Percentiles rank a stretch among this genome's conserved stretches.
These are phyloP conservation scores for Gadus macrocephalus DNA, from an alignment of 2,113 vertebrate species.

Conservation along the genomic window DNA sequence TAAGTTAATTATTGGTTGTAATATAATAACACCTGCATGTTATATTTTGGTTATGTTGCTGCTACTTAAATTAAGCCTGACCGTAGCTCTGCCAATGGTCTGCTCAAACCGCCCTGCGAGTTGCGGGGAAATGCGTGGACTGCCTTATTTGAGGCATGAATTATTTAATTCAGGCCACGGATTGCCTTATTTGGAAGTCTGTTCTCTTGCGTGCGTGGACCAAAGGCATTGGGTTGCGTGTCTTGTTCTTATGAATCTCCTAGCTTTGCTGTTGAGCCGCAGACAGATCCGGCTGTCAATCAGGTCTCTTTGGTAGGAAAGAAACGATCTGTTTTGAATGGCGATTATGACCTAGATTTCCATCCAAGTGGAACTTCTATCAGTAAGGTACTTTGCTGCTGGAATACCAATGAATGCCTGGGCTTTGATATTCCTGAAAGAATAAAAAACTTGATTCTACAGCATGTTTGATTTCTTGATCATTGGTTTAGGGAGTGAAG, in stretches of 20 bases:
- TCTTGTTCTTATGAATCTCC: slow-evolving; percentile 2
- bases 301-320: background rate
- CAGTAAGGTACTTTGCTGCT: background rate
- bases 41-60: no score
- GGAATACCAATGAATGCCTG: background rate
- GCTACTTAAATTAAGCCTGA: no score
- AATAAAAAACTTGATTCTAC: background rate
- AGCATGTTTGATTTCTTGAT: slow-evolving; percentile 1
- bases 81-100: no score
- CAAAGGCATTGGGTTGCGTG: slow-evolving; percentile 1
- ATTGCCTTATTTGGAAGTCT: no score
- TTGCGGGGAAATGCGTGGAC: no score
- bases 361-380: background rate
- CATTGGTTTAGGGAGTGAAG: background rate
- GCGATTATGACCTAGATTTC: background rate
- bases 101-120: no score
- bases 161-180: no score
- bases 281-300: slow-evolving; percentile 5
- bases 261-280: slow-evolving; percentile 5
- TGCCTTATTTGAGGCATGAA: no score
- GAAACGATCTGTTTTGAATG: slow-evolving; percentile 1
- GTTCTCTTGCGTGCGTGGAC: no score
- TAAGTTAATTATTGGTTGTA: no score
- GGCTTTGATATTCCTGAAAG: background rate
- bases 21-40: no score